These are phyloP conservation scores for Nasonovia ribisnigri DNA, from an alignment of 2,888 invertebrate genomes.

Conservation along the genomic window DNA sequence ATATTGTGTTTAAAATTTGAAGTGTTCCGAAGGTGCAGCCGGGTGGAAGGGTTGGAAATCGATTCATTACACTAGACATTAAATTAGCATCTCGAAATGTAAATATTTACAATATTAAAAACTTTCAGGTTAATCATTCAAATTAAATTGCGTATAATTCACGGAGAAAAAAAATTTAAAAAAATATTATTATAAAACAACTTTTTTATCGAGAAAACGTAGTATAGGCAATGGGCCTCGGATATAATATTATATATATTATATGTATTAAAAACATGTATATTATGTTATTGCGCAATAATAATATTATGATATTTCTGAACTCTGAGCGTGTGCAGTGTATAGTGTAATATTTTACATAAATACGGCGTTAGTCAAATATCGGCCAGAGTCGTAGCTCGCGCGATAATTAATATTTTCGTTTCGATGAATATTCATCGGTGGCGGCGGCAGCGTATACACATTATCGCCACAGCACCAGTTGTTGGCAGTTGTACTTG, in stretches of 20 bases:
- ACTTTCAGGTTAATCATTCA: constrained; percentile 37
- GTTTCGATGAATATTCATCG: constrained; percentile 33
- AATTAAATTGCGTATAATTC: constrained; percentile 22
- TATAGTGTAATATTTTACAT: neutral
- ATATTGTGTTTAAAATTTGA: neutral
- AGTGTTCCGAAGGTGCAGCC: neutral
- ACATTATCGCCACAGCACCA: neutral
- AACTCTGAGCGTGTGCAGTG: neutral
- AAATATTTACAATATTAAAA: constrained; percentile 55
- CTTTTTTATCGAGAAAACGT: neutral
- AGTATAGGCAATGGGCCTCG: neutral
- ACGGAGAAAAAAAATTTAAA: neutral
- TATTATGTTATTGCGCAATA: no score
- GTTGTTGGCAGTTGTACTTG: neutral
- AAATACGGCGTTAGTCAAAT: constrained; percentile 16
- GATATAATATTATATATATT: neutral
- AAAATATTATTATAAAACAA: neutral
- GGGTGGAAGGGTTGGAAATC: neutral
- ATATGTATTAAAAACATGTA: no score
- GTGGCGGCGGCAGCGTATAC: neutral
- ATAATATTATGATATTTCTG: neutral
- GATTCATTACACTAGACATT: constrained; percentile 33
- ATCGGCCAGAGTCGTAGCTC: neutral
- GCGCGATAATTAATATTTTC: constrained; percentile 24
- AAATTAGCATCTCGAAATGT: constrained; percentile 46